Evolutionary conservation across 2,113 vertebrate genomes (phyloP).

Genomic region (Sturnira hondurensis): DNA sequence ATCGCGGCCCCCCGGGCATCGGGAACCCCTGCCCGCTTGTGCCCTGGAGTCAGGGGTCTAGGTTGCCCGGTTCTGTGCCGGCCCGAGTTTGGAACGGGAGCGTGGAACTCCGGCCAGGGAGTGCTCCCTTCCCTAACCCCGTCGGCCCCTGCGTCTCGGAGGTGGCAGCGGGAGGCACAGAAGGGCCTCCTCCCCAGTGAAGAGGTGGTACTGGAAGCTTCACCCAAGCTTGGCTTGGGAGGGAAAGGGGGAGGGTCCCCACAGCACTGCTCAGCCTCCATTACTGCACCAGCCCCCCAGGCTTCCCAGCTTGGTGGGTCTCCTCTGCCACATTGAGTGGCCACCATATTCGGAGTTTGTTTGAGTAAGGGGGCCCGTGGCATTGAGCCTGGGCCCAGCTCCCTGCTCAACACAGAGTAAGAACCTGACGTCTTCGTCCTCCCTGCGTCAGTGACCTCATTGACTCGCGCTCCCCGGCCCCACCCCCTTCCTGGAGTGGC

Average conservation of each 20-base stretch:
- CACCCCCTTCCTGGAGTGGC: background rate
- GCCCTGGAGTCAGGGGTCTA: background rate
- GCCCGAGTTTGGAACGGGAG: conserved; percentile 66
- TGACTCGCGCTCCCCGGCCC: background rate
- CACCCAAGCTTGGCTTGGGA: background rate
- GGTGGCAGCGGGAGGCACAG: background rate
- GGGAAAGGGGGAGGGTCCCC: background rate
- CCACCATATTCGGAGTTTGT: background rate
- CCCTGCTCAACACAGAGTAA: background rate
- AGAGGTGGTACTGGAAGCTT: background rate
- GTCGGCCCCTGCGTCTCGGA: rapidly evolving
- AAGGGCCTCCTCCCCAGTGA: background rate
- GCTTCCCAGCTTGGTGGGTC: background rate
- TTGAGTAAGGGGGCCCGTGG: background rate
- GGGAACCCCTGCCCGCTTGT: background rate
- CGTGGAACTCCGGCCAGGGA: background rate
- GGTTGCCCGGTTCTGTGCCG: conserved; percentile 66
- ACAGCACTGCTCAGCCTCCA: background rate
- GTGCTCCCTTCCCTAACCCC: no score
- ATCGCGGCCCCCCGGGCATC: background rate
- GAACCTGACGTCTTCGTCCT: background rate
- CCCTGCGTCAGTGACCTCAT: background rate
- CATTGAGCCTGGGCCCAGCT: background rate
- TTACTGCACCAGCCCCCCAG: rapidly evolving
- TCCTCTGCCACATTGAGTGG: no score